Conservation (phyloP, 2,888 invertebrate species). For the Dexiosoma caninum region DNA sequence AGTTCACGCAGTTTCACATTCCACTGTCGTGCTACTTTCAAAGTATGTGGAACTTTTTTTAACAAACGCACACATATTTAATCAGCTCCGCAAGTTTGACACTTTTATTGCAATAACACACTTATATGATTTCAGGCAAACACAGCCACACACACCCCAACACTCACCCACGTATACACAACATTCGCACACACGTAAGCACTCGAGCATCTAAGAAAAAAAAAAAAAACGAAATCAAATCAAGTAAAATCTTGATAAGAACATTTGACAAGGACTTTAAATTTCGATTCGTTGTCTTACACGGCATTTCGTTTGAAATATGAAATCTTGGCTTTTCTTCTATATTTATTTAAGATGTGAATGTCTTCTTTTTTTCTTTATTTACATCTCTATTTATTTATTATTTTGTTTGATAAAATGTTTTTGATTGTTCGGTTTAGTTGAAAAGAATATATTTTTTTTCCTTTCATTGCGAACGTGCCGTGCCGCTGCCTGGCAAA, state of each 20-base stretch:
- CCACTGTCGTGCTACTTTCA: slow-evolving; percentile 32
- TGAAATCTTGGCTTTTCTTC: slow-evolving; percentile 8
- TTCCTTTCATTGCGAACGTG: not conserved
- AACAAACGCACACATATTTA: not conserved
- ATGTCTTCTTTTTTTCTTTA: not conserved
- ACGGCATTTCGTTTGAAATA: slow-evolving; percentile 18
- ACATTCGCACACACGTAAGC: not conserved
- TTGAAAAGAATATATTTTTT: not conserved
- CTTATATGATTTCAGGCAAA: not conserved
- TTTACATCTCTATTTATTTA: not conserved
- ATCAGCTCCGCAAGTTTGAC: slow-evolving; percentile 35
- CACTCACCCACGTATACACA: not conserved
- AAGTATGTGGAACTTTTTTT: not conserved
- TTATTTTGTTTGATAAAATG: not conserved
- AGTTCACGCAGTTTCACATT: slow-evolving; percentile 27
- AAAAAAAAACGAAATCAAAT: slow-evolving; percentile 9
- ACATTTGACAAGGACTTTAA: slow-evolving; percentile 44
- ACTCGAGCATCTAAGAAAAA: not conserved
- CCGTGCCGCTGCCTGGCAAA: not conserved
- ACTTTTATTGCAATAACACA: slow-evolving; percentile 29
- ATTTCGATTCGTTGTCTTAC: slow-evolving; percentile 8
- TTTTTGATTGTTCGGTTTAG: not conserved
- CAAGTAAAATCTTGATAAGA: slow-evolving; percentile 35
- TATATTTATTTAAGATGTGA: not conserved
- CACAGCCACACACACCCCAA: not conserved